Conservation (phyloP, 2,888 invertebrate species). For the Epinotia brunnichana region DNA sequence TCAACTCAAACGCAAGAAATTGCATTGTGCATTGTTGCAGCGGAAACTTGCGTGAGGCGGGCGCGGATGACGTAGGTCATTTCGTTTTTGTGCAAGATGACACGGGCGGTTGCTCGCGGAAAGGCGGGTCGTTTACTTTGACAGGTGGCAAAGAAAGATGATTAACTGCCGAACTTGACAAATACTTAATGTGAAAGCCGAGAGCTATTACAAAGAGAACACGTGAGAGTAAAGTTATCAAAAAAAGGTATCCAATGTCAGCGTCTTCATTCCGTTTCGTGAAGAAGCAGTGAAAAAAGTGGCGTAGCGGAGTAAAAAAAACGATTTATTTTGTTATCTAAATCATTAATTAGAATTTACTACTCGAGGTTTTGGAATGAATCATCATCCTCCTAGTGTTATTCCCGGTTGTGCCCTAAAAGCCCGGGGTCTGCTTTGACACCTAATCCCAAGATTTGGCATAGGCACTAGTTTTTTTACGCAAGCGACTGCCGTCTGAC, state of each 20-base stretch:
- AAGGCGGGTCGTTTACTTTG: constrained; percentile 13
- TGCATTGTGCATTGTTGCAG: constrained; percentile 25
- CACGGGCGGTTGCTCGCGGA: not conserved
- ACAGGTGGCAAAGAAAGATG: not conserved
- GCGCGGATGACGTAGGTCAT: constrained; percentile 16
- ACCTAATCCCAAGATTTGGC: no score
- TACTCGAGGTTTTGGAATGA: no score
- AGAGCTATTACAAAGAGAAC: not conserved
- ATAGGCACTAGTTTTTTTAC: no score
- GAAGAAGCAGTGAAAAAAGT: not conserved
- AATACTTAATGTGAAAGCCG: constrained; percentile 3
- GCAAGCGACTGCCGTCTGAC: no score
- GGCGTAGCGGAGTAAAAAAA: no score
- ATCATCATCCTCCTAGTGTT: no score
- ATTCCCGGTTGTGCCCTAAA: no score
- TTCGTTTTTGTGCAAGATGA: constrained; percentile 5
- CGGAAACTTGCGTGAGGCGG: constrained; percentile 8
- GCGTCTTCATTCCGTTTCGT: not conserved
- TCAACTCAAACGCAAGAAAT: constrained; percentile 25
- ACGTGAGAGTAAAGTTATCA: not conserved
- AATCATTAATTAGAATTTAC: no score
- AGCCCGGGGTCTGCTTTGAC: no score
- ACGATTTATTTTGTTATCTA: no score
- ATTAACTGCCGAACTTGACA: not conserved
- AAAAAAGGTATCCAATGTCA: not conserved